phyloP scores from a whole-genome alignment of 1,140 invertebrate species.

The Lordiphosa clarofinis region DNA sequence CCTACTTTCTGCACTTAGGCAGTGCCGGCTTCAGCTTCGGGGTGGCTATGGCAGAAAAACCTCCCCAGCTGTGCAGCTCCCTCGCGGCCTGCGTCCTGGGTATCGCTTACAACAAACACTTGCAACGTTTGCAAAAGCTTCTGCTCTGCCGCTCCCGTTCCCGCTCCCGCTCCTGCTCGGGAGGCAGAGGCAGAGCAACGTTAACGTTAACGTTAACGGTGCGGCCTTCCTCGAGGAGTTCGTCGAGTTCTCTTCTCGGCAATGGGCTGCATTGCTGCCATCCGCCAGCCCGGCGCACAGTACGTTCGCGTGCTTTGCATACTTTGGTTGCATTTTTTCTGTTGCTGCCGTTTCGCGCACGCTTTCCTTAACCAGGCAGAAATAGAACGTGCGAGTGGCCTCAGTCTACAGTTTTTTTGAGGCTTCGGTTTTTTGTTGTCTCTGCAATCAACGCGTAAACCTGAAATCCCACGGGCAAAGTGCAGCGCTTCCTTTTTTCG shows the following conservation, averaged over 20 bases:
- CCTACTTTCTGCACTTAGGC: conserved; percentile 72
- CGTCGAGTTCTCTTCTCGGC: conserved; percentile 38
- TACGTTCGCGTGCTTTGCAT: conserved; percentile 79
- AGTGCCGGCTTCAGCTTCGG: conserved; percentile 34
- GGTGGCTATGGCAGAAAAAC: conserved; percentile 50
- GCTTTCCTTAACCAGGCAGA: conserved; percentile 15
- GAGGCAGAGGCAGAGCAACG: conserved; percentile 39
- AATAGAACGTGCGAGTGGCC: conserved; percentile 22
- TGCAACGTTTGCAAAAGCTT: conserved; percentile 62
- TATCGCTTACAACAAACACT: conserved; percentile 74
- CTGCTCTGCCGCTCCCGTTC: conserved; percentile 33
- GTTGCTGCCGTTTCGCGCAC: conserved; percentile 46
- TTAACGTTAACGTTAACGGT: conserved; percentile 56
- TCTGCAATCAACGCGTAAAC: conserved; percentile 22
- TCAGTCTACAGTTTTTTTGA: conserved; percentile 10
- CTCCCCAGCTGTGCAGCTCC: conserved; percentile 52
- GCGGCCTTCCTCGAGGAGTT: conserved; percentile 65
- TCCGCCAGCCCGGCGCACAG: conserved; percentile 52
- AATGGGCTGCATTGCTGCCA: conserved; percentile 35
- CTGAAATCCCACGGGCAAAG: neutral
- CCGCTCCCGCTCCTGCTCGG: conserved; percentile 5
- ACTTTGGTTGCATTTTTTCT: conserved; percentile 77
- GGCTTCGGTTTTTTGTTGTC: conserved; percentile 12
- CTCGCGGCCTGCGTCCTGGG: conserved; percentile 47
- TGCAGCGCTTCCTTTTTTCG: conserved; percentile 3